Percentiles rank a stretch among this genome's conserved stretches.
phyloP scores from a whole-genome alignment of 2,888 invertebrate genomes.

The Torymus auratus region DNA sequence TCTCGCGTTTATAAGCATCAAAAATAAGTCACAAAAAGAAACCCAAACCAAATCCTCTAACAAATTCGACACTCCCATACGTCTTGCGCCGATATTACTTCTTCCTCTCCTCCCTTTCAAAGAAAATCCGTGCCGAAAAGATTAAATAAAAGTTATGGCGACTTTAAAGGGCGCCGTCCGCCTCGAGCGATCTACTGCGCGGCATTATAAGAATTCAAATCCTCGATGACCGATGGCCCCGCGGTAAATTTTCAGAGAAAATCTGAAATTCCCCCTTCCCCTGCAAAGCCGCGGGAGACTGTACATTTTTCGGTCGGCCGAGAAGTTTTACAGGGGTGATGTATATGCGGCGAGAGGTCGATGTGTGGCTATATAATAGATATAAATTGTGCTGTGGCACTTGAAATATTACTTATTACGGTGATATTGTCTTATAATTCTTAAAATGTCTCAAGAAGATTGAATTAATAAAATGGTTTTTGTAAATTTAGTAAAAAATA shows the following conservation, averaged over 20 bases:
- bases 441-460: no score
- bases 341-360: no score
- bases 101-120: not conserved
- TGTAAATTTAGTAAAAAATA: no score
- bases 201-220: slow-evolving; percentile 57
- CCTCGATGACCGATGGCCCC: slow-evolving; percentile 58
- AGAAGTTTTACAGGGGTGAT: no score
- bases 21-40: no score
- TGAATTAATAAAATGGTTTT: no score
- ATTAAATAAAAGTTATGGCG: slow-evolving; percentile 54
- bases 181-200: not conserved
- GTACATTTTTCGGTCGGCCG: no score
- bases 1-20: no score
- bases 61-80: slow-evolving; percentile 32
- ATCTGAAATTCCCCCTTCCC: slow-evolving; percentile 3
- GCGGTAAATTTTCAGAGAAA: slow-evolving; percentile 51
- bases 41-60: not conserved
- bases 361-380: no score
- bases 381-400: no score
- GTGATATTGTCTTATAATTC: no score
- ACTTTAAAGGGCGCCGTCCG: slow-evolving; percentile 16
- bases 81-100: not conserved
- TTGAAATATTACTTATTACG: no score
- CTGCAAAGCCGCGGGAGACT: not conserved
- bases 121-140: slow-evolving; percentile 32